Percentiles rank a stretch among this genome's conserved stretches.
Conservation (phyloP, 1,140 invertebrate genomes). For the Danaus plexippus region DNA sequence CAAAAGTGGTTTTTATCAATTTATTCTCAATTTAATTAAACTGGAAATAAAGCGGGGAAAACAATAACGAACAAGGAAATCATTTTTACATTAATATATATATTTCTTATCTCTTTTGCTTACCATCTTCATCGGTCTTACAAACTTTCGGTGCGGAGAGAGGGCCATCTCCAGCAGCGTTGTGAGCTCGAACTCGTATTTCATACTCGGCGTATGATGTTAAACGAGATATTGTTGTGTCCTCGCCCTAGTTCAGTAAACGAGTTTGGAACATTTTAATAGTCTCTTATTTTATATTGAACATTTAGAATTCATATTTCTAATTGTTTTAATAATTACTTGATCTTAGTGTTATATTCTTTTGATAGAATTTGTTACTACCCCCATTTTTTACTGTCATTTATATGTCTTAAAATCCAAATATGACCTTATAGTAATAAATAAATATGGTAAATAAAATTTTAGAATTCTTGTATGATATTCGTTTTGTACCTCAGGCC, state of each 20-base stretch:
- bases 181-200: conserved; percentile 87
- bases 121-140: conserved; percentile 86
- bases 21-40: neutral
- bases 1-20: neutral
- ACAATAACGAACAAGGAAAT: neutral
- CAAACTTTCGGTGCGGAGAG: conserved; percentile 84
- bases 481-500: neutral
- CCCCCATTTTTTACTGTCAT: too few relatives aligned
- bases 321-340: too few relatives aligned
- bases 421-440: too few relatives aligned
- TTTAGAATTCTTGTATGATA: too few relatives aligned
- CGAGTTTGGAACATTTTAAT: too few relatives aligned
- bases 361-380: too few relatives aligned
- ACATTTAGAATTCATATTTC: too few relatives aligned
- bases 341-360: too few relatives aligned
- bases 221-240: conserved; percentile 76
- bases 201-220: conserved; percentile 87
- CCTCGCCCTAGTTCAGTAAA: conserved; percentile 37
- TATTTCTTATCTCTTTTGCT: conserved; percentile 6
- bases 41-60: neutral
- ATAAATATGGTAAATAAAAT: too few relatives aligned
- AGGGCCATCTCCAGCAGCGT: conserved; percentile 85
- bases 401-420: too few relatives aligned
- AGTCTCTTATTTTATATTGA: too few relatives aligned
- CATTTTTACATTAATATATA: too few relatives aligned